These are phyloP conservation scores for Macrotis lagotis DNA, from an alignment of 2,113 vertebrate species.

Conservation along the genomic window DNA sequence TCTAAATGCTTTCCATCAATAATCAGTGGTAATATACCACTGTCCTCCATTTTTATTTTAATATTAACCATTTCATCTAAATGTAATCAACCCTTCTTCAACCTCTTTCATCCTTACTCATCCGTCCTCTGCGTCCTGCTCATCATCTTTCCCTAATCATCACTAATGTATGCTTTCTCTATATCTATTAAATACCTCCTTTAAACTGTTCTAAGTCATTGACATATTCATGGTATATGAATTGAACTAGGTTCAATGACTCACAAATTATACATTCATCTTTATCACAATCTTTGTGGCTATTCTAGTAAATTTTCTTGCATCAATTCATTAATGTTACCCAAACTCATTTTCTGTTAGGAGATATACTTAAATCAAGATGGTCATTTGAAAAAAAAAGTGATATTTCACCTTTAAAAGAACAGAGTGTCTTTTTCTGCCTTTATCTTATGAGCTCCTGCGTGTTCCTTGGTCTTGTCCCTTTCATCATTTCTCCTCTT, in stretches of 20 bases:
- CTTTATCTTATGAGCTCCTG: neutral
- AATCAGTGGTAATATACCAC: neutral
- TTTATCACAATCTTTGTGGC: neutral
- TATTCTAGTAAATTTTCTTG: neutral
- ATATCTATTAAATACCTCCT: neutral
- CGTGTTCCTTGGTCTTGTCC: neutral
- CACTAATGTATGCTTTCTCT: neutral
- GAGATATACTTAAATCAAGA: neutral
- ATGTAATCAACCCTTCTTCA: neutral
- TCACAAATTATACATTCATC: neutral
- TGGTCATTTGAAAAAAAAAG: neutral
- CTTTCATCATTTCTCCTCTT: neutral
- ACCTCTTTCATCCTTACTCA: neutral
- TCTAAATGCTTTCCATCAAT: neutral
- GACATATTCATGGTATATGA: neutral
- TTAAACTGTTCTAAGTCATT: neutral
- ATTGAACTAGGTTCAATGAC: neutral
- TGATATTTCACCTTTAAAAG: neutral
- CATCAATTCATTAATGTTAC: neutral
- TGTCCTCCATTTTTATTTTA: neutral
- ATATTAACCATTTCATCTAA: neutral
- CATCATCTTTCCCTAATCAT: neutral
- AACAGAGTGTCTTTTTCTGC: neutral
- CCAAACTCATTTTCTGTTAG: neutral
- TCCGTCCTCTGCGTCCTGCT: neutral